These are phyloP conservation scores for Penaeus chinensis DNA, from an alignment of 1,140 invertebrate species.

Conservation along the genomic window DNA sequence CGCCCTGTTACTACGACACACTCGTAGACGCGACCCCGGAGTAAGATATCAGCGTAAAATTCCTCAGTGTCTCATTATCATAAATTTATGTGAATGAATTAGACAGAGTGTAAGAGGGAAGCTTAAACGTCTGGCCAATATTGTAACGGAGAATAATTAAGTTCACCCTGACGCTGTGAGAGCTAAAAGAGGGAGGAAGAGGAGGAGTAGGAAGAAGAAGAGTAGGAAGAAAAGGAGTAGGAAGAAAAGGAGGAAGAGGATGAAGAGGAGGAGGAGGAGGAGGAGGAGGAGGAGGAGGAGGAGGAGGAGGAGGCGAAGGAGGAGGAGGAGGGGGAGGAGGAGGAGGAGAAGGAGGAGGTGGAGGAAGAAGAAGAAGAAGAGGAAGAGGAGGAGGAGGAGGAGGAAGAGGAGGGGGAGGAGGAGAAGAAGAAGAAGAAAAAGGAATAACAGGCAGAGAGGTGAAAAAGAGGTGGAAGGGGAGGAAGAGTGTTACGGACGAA, in stretches of 20 bases:
- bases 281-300: background rate
- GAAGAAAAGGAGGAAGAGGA: background rate
- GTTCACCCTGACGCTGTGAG: background rate
- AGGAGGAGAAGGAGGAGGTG: background rate
- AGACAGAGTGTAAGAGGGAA: constrained; percentile 3
- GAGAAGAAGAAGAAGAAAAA: background rate
- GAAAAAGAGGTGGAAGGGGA: background rate
- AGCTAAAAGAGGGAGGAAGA: background rate
- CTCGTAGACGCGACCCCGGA: no score
- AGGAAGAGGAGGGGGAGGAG: background rate
- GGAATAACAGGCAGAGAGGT: no score
- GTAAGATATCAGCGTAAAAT: no score
- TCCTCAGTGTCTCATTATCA: no score
- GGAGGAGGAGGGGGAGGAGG: background rate
- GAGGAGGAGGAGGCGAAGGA: background rate
- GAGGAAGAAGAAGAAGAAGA: background rate
- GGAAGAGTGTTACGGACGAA: background rate
- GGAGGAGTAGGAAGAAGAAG: background rate
- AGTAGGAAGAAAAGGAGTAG: background rate
- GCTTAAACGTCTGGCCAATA: background rate
- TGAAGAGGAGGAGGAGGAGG: background rate
- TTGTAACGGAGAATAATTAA: background rate
- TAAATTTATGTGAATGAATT: no score
- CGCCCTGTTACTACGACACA: no score
- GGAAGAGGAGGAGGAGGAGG: background rate